A percentile compares a stretch with the other conserved stretches of the same genome.
These are phyloP conservation scores for Daubentonia madagascariensis DNA, from an alignment of 2,113 vertebrate species.

Conservation along the genomic window DNA sequence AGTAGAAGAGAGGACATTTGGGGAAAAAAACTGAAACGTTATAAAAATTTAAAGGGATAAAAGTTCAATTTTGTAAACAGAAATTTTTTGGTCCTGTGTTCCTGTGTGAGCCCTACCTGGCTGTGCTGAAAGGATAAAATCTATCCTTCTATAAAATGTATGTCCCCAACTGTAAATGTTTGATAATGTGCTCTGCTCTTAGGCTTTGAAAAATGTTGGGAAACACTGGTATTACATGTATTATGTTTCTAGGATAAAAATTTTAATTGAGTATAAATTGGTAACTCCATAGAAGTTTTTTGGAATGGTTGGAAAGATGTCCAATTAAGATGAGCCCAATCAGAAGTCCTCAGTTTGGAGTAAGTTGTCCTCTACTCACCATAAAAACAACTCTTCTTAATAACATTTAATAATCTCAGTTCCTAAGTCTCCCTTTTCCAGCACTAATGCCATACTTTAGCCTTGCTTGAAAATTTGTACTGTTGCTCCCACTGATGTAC, in stretches of 20 bases:
- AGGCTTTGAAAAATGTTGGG: background rate
- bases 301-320: background rate
- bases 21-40: background rate
- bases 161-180: background rate
- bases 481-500: conserved; percentile 27
- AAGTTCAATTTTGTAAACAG: background rate
- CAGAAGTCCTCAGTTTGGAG: background rate
- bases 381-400: background rate
- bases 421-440: background rate
- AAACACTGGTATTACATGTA: background rate
- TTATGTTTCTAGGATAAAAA: background rate
- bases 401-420: conserved; percentile 1
- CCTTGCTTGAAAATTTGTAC: background rate
- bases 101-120: background rate
- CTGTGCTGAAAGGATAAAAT: background rate
- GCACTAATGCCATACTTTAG: background rate
- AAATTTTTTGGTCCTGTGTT: background rate
- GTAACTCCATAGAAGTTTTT: background rate
- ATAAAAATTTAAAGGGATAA: background rate
- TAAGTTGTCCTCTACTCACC: background rate
- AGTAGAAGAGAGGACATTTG: background rate
- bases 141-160: background rate
- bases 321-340: background rate
- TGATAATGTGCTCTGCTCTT: background rate
- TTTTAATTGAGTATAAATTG: background rate